These are phyloP conservation scores for Drosophila melanica DNA, from an alignment of 1,140 invertebrate species.

Conservation along the genomic window DNA sequence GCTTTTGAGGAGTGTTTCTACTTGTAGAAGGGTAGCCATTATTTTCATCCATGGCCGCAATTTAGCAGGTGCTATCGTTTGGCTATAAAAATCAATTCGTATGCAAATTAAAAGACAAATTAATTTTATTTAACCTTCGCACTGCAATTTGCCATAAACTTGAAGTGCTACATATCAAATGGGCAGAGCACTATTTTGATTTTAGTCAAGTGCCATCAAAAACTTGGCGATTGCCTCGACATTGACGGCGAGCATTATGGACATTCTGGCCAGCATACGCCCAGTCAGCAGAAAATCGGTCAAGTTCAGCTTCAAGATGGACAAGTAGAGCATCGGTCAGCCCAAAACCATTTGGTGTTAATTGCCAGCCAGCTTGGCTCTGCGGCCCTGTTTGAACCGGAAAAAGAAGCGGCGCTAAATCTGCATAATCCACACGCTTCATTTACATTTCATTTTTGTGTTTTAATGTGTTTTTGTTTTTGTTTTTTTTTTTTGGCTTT, in stretches of 20 bases:
- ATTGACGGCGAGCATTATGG: conserved; percentile 18
- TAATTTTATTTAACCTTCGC: conserved; percentile 53
- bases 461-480: no score
- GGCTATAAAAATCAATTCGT: conserved; percentile 62
- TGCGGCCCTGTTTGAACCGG: conserved; percentile 21
- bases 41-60: conserved; percentile 40
- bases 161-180: conserved; percentile 30
- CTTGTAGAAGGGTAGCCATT: conserved; percentile 8
- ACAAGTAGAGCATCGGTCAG: conserved; percentile 33
- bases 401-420: conserved; percentile 31
- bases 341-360: conserved; percentile 38
- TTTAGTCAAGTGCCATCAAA: conserved; percentile 2
- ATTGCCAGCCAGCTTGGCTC: conserved; percentile 27
- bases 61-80: conserved; percentile 43
- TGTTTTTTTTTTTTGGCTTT: neutral
- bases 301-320: conserved; percentile 61
- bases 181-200: conserved; percentile 4
- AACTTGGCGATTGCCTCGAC: conserved; percentile 16
- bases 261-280: conserved; percentile 37
- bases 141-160: conserved; percentile 36
- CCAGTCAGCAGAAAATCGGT: conserved; percentile 58
- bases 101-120: conserved; percentile 54
- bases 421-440: conserved; percentile 62
- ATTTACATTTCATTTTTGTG: conserved; percentile 40
- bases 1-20: neutral